These are phyloP conservation scores for Chinchilla lanigera DNA, from an alignment of 2,113 vertebrate species.

Conservation along the genomic window DNA sequence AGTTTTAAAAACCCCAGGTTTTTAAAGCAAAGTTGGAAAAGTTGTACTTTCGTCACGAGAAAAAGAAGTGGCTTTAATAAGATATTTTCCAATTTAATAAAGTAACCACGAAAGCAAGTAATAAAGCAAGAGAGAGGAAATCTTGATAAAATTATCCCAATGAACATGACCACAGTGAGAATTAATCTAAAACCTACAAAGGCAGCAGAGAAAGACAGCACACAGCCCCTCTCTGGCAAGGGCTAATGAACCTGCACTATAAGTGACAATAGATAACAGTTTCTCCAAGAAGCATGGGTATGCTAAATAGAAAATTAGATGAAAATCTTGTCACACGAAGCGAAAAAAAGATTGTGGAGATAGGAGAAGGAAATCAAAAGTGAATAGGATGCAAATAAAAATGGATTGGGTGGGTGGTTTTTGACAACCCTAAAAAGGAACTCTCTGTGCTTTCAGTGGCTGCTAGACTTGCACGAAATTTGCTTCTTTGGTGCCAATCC, in stretches of 20 bases:
- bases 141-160: slow-evolving; percentile 82
- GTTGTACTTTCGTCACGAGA: slow-evolving; percentile 79
- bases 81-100: slow-evolving; percentile 88
- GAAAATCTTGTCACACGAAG: slow-evolving; percentile 79
- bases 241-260: slow-evolving; percentile 60
- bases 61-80: slow-evolving; percentile 83
- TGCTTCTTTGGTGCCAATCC: neutral
- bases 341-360: slow-evolving; percentile 61
- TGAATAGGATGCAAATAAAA: slow-evolving; percentile 14
- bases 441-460: neutral
- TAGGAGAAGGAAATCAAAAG: slow-evolving; percentile 72
- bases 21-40: slow-evolving; percentile 76
- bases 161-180: slow-evolving; percentile 75
- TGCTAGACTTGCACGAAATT: neutral
- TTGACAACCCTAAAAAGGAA: neutral
- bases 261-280: neutral
- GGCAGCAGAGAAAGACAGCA: slow-evolving; percentile 47
- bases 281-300: slow-evolving; percentile 47
- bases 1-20: slow-evolving; percentile 27
- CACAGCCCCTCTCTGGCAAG: slow-evolving; percentile 39
- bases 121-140: slow-evolving; percentile 77
- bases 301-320: slow-evolving; percentile 71
- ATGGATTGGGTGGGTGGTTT: neutral
- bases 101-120: slow-evolving; percentile 84
- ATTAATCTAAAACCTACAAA: slow-evolving; percentile 79